Evolutionary conservation across 2,888 invertebrate genomes (phyloP).

Genomic region (Venustoraphidia nigricollis): DNA sequence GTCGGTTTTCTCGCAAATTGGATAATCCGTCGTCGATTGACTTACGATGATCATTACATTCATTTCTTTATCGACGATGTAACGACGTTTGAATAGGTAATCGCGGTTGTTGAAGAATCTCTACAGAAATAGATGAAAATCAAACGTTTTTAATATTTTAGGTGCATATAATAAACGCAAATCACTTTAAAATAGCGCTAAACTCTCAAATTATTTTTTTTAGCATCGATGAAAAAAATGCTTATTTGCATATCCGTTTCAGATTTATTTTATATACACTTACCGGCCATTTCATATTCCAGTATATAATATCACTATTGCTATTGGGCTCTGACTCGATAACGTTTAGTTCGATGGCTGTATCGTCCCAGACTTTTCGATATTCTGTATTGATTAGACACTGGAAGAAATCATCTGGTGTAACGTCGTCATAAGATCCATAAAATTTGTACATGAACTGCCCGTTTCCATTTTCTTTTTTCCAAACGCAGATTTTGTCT

Average conservation of each 20-base stretch:
- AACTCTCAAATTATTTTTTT: too few species aligned
- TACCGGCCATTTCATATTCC: slow-evolving; percentile 84
- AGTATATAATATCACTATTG: slow-evolving; percentile 64
- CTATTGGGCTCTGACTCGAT: slow-evolving; percentile 47
- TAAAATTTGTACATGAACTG: slow-evolving; percentile 77
- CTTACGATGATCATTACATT: slow-evolving; percentile 49
- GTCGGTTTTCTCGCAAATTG: slow-evolving; percentile 46
- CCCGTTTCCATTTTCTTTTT: slow-evolving; percentile 50
- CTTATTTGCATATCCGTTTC: neutral
- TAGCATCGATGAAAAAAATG: too few species aligned
- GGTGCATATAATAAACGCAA: too few species aligned
- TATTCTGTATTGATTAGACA: slow-evolving; percentile 71
- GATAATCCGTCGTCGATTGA: slow-evolving; percentile 51
- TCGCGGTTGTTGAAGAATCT: slow-evolving; percentile 72
- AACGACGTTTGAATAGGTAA: slow-evolving; percentile 67
- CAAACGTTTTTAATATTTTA: neutral
- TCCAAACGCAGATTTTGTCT: slow-evolving; percentile 68
- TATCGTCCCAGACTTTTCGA: slow-evolving; percentile 64
- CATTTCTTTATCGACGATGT: slow-evolving; percentile 36
- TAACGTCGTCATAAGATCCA: slow-evolving; percentile 63
- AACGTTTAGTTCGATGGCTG: slow-evolving; percentile 54
- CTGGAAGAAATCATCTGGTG: slow-evolving; percentile 63
- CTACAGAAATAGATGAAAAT: slow-evolving; percentile 29
- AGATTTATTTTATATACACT: slow-evolving; percentile 20
- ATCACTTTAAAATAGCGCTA: too few species aligned